Conservation (phyloP, 2,113 vertebrate species). For the Sardina pilchardus region DNA sequence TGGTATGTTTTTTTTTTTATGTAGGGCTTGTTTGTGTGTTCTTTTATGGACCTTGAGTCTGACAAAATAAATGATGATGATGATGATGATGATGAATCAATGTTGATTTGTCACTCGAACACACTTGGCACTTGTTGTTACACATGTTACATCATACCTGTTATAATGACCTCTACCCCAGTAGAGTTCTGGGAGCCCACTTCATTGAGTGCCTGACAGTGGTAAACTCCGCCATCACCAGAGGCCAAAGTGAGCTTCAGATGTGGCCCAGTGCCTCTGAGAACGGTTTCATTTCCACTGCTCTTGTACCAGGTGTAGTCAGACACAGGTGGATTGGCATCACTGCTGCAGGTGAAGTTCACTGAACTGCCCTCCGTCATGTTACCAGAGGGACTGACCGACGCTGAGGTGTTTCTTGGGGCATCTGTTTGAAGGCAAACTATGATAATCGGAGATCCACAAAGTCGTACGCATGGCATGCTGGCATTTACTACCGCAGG, state of each 20-base stretch:
- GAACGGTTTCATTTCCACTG: neutral
- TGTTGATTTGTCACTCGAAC: too few species aligned
- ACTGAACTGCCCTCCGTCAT: slow-evolving; percentile 7
- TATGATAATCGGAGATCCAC: too few species aligned
- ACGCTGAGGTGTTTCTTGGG: slow-evolving; percentile 17
- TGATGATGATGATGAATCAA: too few species aligned
- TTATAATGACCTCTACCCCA: neutral
- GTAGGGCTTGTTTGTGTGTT: too few species aligned
- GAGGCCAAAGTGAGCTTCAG: neutral
- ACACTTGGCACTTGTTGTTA: too few species aligned
- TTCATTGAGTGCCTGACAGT: neutral
- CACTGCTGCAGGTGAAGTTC: neutral
- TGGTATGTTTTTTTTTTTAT: too few species aligned
- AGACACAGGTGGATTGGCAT: slow-evolving; percentile 7
- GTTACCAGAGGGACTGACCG: neutral
- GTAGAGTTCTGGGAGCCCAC: neutral
- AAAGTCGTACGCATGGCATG: too few species aligned
- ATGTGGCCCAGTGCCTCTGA: neutral
- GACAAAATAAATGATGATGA: too few species aligned
- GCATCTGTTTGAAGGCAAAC: neutral
- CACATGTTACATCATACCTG: neutral
- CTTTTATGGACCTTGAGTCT: too few species aligned
- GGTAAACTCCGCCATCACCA: neutral
- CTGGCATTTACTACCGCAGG: too few species aligned
- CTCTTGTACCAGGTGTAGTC: neutral